phyloP scores from a whole-genome alignment of 2,113 vertebrate species.

The Colistium nudipinnis region DNA sequence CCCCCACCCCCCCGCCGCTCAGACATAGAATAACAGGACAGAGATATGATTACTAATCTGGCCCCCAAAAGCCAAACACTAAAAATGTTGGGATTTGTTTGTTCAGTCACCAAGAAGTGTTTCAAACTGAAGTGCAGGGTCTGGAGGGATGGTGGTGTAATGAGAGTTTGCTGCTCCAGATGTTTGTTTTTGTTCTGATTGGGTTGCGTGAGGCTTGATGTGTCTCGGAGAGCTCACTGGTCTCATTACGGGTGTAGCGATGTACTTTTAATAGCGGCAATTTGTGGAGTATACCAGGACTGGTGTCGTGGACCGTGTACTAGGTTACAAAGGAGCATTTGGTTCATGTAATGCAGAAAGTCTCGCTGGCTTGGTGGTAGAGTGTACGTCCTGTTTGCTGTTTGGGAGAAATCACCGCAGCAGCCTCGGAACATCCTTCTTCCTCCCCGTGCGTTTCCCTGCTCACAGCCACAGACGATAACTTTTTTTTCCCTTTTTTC shows the following conservation, averaged over 20 bases:
- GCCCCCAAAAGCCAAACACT: conserved; percentile 65
- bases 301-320: conserved; percentile 42
- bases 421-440: conserved; percentile 11
- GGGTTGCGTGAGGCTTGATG: conserved; percentile 64
- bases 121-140: conserved; percentile 68
- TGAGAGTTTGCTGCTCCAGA: conserved; percentile 61
- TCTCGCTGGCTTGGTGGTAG: conserved; percentile 10
- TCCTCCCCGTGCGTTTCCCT: neutral
- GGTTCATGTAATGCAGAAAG: conserved; percentile 21
- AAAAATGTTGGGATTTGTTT: conserved; percentile 74
- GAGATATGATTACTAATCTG: conserved; percentile 78
- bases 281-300: conserved; percentile 54
- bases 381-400: neutral
- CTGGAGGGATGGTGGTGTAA: conserved; percentile 53
- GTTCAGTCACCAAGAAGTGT: conserved; percentile 76
- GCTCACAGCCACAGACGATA: neutral
- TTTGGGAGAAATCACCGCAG: neutral
- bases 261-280: conserved; percentile 71
- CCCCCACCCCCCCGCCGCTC: conserved; percentile 33
- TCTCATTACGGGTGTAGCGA: conserved; percentile 56
- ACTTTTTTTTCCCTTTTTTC: conserved; percentile 1
- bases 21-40: conserved; percentile 77
- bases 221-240: conserved; percentile 48
- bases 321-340: conserved; percentile 11
- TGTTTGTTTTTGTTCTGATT: conserved; percentile 80